Evolutionary conservation across 2,797 vertebrate species (phyloP).

Genomic region (Scleropages formosus): DNA sequence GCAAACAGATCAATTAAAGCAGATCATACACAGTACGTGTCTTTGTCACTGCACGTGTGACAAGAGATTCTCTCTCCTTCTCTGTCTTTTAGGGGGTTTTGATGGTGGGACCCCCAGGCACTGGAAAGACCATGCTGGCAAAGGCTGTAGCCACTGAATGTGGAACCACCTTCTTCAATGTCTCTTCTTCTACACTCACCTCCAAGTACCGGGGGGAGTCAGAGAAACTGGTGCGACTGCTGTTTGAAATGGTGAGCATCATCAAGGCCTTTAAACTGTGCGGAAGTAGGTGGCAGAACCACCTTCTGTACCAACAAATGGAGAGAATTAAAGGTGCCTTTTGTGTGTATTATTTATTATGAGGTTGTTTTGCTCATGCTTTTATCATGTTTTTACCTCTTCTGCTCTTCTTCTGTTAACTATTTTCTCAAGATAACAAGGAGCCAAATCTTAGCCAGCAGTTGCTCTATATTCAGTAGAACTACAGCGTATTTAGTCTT

Average conservation of each 20-base stretch:
- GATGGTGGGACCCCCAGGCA: conserved; percentile 97
- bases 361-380: neutral
- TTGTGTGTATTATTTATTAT: too few relatives aligned
- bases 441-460: too few relatives aligned
- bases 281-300: too few relatives aligned
- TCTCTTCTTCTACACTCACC: conserved; percentile 91
- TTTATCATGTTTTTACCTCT: too few relatives aligned
- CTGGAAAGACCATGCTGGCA: conserved; percentile 96
- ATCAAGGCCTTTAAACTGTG: too few relatives aligned
- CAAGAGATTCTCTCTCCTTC: conserved; percentile 1
- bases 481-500: too few relatives aligned
- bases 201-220: conserved; percentile 97
- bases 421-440: too few relatives aligned
- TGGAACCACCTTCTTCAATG: conserved; percentile 64
- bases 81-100: conserved; percentile 98
- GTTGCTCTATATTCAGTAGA: neutral
- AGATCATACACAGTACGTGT: neutral
- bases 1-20: neutral
- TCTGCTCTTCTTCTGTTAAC: neutral
- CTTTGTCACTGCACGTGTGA: neutral
- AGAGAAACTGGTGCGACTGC: conserved; percentile 92
- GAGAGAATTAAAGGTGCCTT: too few relatives aligned
- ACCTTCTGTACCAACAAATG: too few relatives aligned
- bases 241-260: conserved; percentile 94
- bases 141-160: conserved; percentile 98